A percentile compares a stretch with the other conserved stretches of the same genome.
Conservation (phyloP, 2,888 invertebrate species). For the Catonia carolina region DNA sequence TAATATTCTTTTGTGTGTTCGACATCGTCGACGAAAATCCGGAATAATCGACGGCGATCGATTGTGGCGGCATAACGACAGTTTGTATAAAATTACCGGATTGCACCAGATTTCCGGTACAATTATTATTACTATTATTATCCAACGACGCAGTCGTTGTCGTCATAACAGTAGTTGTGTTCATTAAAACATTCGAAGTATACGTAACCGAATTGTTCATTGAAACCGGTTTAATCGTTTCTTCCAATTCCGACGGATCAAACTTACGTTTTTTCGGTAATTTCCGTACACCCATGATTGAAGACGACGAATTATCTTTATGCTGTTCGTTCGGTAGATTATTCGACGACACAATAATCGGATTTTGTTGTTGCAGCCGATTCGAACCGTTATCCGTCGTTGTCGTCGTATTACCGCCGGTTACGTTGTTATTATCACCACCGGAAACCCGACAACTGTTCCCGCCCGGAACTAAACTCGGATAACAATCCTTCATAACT, state of each 20-base stretch:
- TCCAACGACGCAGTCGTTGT: too few species aligned
- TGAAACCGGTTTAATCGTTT: conserved; percentile 46
- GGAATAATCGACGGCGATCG: conserved; percentile 54
- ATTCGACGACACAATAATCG: conserved; percentile 16
- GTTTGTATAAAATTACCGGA: conserved; percentile 7
- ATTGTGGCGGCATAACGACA: conserved; percentile 48
- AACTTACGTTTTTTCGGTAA: conserved; percentile 92
- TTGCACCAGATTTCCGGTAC: too few species aligned
- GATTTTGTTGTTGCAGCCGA: conserved; percentile 6
- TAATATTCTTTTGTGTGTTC: conserved; percentile 6
- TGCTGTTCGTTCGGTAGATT: conserved; percentile 38
- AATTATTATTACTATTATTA: too few species aligned
- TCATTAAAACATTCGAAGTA: background rate
- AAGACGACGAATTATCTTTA: conserved; percentile 54
- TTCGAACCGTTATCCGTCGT: too few species aligned
- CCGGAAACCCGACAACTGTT: too few species aligned
- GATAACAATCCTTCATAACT: too few species aligned
- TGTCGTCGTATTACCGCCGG: too few species aligned
- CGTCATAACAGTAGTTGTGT: too few species aligned
- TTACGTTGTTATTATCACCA: too few species aligned
- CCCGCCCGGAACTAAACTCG: too few species aligned
- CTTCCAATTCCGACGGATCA: conserved; percentile 70
- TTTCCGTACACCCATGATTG: conserved; percentile 51
- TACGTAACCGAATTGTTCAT: conserved; percentile 20
- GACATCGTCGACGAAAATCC: background rate